Base-by-base conservation (phyloP, 2,797 vertebrate species). In the Pachyuromys duprasi region DNA sequence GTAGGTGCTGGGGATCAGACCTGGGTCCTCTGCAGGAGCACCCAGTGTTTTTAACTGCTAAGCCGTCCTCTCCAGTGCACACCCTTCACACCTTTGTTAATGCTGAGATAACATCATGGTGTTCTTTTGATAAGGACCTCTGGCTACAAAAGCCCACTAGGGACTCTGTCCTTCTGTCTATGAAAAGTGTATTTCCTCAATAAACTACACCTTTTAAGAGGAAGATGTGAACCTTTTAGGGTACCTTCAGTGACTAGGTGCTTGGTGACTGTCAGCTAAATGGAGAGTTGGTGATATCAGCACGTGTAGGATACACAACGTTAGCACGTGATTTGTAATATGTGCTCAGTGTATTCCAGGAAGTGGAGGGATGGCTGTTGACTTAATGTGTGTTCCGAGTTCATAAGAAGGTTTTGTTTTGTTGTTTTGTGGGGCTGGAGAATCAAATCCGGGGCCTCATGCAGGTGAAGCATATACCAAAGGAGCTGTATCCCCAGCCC, bases 101-200 rank as follows among this genome's bases (percentile, higher is more conserved):
- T 4, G 20, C 20, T 31, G 28, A 65, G 60, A 20, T 83, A 84
- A 67, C 62, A 65, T 33, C 81, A 67, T 84, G 28, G 0, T 62
- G 62, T 82, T 67, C 74, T 82, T 91, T 86, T 75, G 70, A 28
- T 69, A 78, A 72, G 81, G 75, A 36, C 14, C 76, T 92, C 80
- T 45, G 49, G n/a, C 39, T 82, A n/a, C 6, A 62, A 22, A 49
- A 84, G 39, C 18, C 31, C 33, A 39, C 5, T 65, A 45, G 62
- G 63, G 28, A 8, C 31, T 67, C 31, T 62, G 3, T 17, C 39
- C 82, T 22, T 80, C 80, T 92, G 42, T 84, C 76, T 65, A 5
- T 26, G 18, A 83, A 70, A 55, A 67, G 72, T n/a, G 45, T 31
- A 31, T 93, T 76, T 18, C 74, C 17, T 18, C 72, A 57, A 57